Evolutionary conservation across 2,797 vertebrate species (phyloP).

Genomic region (Mus caroli): DNA sequence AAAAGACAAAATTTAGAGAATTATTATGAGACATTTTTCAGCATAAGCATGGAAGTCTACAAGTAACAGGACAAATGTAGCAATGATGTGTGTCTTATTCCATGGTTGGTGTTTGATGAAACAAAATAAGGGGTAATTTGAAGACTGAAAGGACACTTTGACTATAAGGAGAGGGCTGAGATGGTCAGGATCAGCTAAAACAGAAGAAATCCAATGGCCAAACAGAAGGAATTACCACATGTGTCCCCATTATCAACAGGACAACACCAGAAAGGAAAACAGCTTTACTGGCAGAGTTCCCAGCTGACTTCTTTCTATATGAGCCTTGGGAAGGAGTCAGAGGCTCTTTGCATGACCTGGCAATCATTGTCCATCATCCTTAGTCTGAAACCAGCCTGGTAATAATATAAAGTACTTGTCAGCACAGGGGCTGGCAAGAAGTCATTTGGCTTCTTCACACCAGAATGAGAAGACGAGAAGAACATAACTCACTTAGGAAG

Average conservation of each 20-base stretch:
- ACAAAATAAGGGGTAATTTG: background rate
- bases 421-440: background rate
- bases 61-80: background rate
- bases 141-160: background rate
- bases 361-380: background rate
- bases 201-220: background rate
- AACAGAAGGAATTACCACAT: background rate
- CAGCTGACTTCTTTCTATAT: background rate
- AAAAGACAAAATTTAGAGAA: background rate
- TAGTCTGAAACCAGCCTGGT: background rate
- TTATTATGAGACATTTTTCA: conserved; percentile 21
- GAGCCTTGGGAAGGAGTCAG: background rate
- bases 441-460: background rate
- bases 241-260: background rate
- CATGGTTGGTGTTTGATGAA: background rate
- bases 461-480: background rate
- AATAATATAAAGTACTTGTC: background rate
- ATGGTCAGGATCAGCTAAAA: background rate
- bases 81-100: background rate
- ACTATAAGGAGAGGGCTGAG: background rate
- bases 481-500: background rate
- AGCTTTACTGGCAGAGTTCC: conserved; percentile 7
- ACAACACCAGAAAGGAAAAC: background rate
- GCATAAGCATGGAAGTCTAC: background rate
- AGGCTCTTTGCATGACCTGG: background rate